Base-by-base conservation (phyloP, 2,797 vertebrate genomes). In the Enteromius trimaculatus region DNA sequence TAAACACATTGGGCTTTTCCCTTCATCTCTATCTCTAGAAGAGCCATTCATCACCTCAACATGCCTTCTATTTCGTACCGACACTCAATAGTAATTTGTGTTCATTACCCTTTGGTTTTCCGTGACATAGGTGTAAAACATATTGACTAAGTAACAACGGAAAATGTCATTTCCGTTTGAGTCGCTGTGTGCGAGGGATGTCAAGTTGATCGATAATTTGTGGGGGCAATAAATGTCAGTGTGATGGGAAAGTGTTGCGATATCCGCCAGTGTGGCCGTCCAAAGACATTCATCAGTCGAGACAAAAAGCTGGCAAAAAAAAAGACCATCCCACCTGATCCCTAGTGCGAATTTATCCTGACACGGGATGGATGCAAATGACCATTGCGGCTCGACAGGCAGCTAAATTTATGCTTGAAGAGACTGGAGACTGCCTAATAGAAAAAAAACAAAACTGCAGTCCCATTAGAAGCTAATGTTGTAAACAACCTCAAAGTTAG, bases 181-280 rank as follows among this genome's bases (percentile, higher is more conserved):
- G 58, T 53, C 31, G 44, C 23, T n/a, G n/a, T 71, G 62, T 74
- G 89, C 55, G 9, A 21, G 86, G 77, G 8, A 31, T 21, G 88
- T 86, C 72, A 80, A 70, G 88, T 86, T 83, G 89, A 89, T 90
- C 70, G 79, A 77, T 90, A 88, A 81, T 86, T 83, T 87, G 80
- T 85, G 83, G 1, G 3, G 84, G 74, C n/a, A 88, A 81, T 86
- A 89, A 79, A 92, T 89, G 90, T 82, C 86, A 70, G 34, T 29
- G 60, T 42, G 6, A 69, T 1, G 74, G 83, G 60, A 77, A 82
- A 81, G 86, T 77, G 47, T 68, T 74, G 77, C 70, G 86, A 78
- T 87, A 82, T 87, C 89, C 86, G 70, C 74, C 37, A 65, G 26
- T 66, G 62, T 51, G 71, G 79, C 72, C 76, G 8, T 79, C 44